phyloP scores from a whole-genome alignment of 2,113 vertebrate genomes.

The Syrrhaptes paradoxus region DNA sequence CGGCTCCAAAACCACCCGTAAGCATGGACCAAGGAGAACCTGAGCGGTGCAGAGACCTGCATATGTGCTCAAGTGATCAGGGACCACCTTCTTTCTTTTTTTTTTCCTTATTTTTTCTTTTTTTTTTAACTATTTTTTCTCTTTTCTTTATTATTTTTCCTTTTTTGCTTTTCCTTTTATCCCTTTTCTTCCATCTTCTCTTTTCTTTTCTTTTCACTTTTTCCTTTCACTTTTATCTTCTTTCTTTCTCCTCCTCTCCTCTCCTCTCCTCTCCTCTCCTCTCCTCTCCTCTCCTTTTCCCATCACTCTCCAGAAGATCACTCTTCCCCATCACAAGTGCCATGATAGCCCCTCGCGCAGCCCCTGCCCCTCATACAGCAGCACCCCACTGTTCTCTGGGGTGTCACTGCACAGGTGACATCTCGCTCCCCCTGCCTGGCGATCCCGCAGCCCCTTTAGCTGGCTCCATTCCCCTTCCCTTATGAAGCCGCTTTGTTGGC shows the following conservation, averaged over 20 bases:
- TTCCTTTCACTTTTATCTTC: too few relatives aligned
- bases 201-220: too few relatives aligned
- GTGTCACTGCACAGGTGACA: neutral
- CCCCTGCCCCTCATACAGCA: neutral
- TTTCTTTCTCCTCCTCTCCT: too few relatives aligned
- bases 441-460: neutral
- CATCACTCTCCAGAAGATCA: neutral
- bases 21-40: neutral
- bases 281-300: too few relatives aligned
- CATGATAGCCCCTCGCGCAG: neutral
- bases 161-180: too few relatives aligned
- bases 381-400: neutral
- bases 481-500: neutral
- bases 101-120: too few relatives aligned
- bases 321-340: neutral
- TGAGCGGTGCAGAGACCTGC: neutral
- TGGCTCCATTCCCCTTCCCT: neutral
- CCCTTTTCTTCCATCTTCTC: too few relatives aligned
- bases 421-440: neutral
- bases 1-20: neutral
- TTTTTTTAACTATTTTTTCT: too few relatives aligned
- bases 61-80: neutral
- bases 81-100: neutral
- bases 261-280: too few relatives aligned
- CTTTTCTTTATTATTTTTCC: too few relatives aligned